These are phyloP conservation scores for Hephaestus fuliginosus DNA, from an alignment of 2,797 vertebrate genomes.

Conservation along the genomic window DNA sequence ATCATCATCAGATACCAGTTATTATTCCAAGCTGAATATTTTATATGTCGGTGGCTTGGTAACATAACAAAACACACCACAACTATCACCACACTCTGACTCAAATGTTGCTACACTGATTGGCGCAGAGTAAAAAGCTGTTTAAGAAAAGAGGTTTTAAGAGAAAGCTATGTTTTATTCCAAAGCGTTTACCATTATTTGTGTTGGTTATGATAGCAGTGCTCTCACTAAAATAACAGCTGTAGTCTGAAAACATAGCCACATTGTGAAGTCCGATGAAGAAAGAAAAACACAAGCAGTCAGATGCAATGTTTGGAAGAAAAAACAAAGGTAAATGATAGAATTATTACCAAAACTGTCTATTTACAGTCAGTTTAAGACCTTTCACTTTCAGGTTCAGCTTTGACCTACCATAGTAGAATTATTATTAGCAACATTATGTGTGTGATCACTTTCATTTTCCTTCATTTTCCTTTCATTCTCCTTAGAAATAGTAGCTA, in stretches of 20 bases:
- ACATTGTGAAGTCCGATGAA: no score
- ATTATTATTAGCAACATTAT: background rate
- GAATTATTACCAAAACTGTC: no score
- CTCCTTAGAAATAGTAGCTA: background rate
- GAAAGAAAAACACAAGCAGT: no score
- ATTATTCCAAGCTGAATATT: no score
- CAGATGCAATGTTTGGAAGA: no score
- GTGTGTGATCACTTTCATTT: background rate
- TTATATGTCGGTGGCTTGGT: no score
- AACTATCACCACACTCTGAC: background rate
- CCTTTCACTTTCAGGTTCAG: background rate
- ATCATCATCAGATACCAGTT: background rate
- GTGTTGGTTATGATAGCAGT: background rate
- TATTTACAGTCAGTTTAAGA: no score
- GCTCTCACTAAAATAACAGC: background rate
- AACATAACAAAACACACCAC: background rate
- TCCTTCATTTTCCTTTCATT: background rate
- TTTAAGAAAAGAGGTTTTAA: background rate
- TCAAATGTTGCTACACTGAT: background rate
- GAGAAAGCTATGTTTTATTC: background rate
- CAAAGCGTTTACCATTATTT: background rate
- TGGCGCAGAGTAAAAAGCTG: background rate
- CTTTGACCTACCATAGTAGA: background rate
- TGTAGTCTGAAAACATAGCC: no score
- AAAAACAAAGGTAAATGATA: no score